A percentile compares a stretch with the other conserved stretches of the same genome.
phyloP scores from a whole-genome alignment of 2,113 vertebrate genomes.

The Bos indicus region DNA sequence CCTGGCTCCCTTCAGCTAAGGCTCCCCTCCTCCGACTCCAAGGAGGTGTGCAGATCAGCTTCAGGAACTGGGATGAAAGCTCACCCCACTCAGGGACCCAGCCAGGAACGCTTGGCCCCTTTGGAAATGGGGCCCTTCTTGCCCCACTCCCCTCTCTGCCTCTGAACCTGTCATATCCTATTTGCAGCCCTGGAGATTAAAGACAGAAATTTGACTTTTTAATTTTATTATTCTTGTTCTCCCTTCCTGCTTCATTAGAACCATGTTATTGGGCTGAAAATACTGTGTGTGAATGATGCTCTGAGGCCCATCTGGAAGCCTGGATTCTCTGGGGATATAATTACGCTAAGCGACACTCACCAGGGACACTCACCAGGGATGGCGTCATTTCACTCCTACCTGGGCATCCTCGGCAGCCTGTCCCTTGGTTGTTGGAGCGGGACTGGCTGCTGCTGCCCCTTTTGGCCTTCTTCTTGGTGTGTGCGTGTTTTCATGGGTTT shows the following conservation, averaged over 20 bases:
- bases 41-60: background rate
- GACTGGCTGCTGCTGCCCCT: background rate
- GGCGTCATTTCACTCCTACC: background rate
- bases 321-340: constrained; percentile 50
- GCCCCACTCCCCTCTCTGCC: background rate
- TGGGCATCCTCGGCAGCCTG: background rate
- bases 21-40: background rate
- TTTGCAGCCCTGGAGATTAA: constrained; percentile 47
- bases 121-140: background rate
- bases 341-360: constrained; percentile 45
- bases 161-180: background rate
- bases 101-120: background rate
- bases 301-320: constrained; percentile 56
- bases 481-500: background rate
- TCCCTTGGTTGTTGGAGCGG: background rate
- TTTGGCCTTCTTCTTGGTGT: background rate
- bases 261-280: constrained; percentile 53
- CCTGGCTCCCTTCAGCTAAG: background rate
- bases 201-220: constrained; percentile 61
- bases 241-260: constrained; percentile 70
- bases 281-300: constrained; percentile 44
- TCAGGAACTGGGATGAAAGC: background rate
- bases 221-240: constrained; percentile 69
- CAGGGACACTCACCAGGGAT: constrained; percentile 48
- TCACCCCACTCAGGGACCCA: background rate